phyloP scores from a whole-genome alignment of 2,888 invertebrate species.

The Eristalis tenax region DNA sequence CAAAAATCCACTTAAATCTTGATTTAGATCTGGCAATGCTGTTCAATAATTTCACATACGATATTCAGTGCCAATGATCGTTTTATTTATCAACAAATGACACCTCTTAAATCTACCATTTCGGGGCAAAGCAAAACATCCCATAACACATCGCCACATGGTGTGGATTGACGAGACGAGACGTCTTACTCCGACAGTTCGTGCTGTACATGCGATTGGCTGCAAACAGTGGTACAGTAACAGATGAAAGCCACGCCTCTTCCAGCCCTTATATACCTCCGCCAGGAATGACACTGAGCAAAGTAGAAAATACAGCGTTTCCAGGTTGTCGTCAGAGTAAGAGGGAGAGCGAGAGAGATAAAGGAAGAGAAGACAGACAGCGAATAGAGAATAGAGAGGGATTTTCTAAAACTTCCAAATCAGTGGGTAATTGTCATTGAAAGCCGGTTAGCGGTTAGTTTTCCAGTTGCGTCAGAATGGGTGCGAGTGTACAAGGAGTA shows the following conservation, averaged over 20 bases:
- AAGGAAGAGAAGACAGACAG: not conserved
- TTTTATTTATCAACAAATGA: constrained; percentile 65
- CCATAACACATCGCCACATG: constrained; percentile 3
- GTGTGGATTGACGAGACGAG: not conserved
- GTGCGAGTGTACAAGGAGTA: constrained; percentile 36
- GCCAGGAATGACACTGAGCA: not conserved
- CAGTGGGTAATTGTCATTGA: constrained; percentile 55
- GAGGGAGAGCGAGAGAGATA: constrained; percentile 20
- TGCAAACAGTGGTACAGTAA: not conserved
- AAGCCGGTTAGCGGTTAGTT: constrained; percentile 52
- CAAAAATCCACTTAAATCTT: too few species aligned
- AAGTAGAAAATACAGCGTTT: not conserved
- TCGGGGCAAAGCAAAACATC: constrained; percentile 29
- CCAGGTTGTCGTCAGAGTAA: not conserved
- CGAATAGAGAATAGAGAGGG: constrained; percentile 6
- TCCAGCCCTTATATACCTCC: constrained; percentile 22
- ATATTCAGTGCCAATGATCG: constrained; percentile 57
- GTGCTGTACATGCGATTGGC: constrained; percentile 43
- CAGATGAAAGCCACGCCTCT: constrained; percentile 53
- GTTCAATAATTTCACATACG: constrained; percentile 17
- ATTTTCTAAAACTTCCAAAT: constrained; percentile 25
- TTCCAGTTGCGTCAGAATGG: constrained; percentile 15
- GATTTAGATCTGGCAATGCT: constrained; percentile 46
- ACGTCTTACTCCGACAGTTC: constrained; percentile 24
- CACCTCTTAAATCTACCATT: constrained; percentile 69